Conservation (phyloP, 1,140 invertebrate species). For the Maniola jurtina region DNA sequence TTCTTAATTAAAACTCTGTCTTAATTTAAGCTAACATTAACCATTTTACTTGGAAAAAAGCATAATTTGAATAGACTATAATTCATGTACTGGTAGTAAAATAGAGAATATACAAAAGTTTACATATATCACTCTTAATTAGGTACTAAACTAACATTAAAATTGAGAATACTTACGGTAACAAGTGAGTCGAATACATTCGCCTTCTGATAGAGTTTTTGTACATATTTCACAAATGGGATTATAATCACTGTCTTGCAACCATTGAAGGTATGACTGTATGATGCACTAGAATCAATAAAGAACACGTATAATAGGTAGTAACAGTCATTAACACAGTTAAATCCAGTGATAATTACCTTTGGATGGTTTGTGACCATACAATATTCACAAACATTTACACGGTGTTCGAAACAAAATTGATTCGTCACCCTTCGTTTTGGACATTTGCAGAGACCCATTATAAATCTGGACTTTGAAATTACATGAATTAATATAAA, state of each 20-base stretch:
- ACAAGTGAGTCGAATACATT: constrained; percentile 93
- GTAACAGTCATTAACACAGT: background rate
- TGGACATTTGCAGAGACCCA: constrained; percentile 99
- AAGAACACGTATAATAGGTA: background rate
- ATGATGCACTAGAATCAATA: constrained; percentile 91
- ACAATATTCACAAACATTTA: constrained; percentile 99
- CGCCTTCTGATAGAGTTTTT: constrained; percentile 86
- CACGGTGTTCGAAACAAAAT: constrained; percentile 98
- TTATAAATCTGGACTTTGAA: constrained; percentile 59
- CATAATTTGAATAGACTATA: too few species aligned
- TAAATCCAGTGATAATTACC: constrained; percentile 76
- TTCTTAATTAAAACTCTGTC: too few species aligned
- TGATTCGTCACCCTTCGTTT: constrained; percentile 97
- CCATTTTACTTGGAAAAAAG: too few species aligned
- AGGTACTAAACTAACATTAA: background rate
- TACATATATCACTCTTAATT: too few species aligned
- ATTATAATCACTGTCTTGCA: constrained; percentile 98
- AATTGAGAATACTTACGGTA: constrained; percentile 83
- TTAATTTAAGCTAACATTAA: too few species aligned
- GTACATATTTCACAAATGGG: constrained; percentile 93
- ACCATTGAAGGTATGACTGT: constrained; percentile 98
- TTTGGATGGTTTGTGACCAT: constrained; percentile 97
- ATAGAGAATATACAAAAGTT: too few species aligned
- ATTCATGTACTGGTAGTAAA: too few species aligned
- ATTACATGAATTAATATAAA: constrained; percentile 17